Evolutionary conservation across 2,113 vertebrate species (phyloP), one percentile per base, ranked within the genome.

Genomic region (Struthidea cinerea): DNA sequence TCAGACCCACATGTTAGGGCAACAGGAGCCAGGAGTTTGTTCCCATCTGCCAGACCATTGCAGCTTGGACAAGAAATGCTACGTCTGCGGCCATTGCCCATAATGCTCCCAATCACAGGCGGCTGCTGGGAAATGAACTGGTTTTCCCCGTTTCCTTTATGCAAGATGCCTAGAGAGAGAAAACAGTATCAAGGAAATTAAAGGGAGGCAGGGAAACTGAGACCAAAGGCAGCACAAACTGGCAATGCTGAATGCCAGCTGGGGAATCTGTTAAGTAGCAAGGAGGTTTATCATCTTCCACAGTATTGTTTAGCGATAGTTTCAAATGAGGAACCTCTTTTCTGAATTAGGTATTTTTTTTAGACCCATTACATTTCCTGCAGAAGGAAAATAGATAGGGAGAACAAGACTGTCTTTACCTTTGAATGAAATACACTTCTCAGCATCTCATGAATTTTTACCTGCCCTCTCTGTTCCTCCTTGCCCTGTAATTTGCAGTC

Each of bases 11-110:
- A 99, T 1, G 99, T 98, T 83, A 99, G 97, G 68, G 99, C 99
- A 92, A 99, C 98, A 0, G 99, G 99, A 47, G 99, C 99, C 96
- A 99, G 98, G 71, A 99, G 99, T 90, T 99, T 99, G 98, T 99
- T 99, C 49, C 99, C 99, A 13, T 99, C 99, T 15, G 99, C 99
- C 7, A 99, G 98, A 78, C 99, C 99, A 4, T 99, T 99, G 97
- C 99, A 99, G 97, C 99, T 99, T 19, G 99, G 99, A 95, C 99
- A 99, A 84, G 99, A 99, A 96, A 99, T 99, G 97, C 99, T 99
- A 37, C 99, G 98, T 39, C 99, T 97, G 50, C 99, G 98, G 28
- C 99, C 99, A 0, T 99, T 99, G 70, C 99, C 99, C 99, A 99
- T 99, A 97, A 99, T 98, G 84, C 99, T 99, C 84, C 99, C 99